These are phyloP conservation scores for Cervus canadensis DNA, from an alignment of 2,113 vertebrate species.

Conservation along the genomic window DNA sequence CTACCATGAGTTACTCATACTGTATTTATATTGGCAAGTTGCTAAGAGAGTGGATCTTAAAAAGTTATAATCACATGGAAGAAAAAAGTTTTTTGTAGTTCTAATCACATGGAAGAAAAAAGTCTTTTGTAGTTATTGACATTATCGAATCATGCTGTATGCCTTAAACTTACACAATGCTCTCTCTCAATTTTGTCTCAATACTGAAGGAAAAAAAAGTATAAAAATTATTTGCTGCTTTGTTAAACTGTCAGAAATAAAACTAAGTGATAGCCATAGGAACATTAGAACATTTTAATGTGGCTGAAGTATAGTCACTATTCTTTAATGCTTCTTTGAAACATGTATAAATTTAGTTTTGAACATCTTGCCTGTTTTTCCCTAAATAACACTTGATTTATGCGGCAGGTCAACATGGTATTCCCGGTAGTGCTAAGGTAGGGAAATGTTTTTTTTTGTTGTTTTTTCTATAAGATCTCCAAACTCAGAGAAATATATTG, in stretches of 20 bases:
- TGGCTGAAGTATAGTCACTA: neutral
- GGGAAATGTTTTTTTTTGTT: neutral
- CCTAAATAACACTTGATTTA: neutral
- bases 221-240: neutral
- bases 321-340: neutral
- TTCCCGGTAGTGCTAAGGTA: neutral
- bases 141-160: neutral
- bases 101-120: neutral
- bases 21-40: neutral
- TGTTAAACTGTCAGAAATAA: neutral
- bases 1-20: accelerated
- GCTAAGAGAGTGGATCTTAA: neutral
- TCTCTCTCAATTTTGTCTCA: neutral
- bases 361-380: neutral
- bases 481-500: neutral
- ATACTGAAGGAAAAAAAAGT: neutral
- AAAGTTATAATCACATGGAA: neutral
- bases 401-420: neutral
- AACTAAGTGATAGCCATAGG: neutral
- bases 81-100: neutral
- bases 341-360: neutral
- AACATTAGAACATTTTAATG: neutral
- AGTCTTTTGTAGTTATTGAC: neutral
- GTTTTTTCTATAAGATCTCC: neutral
- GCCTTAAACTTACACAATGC: neutral